Evolutionary conservation across 2,797 vertebrate species (phyloP), one percentile per base, ranked within the genome.

Genomic region (Diceros bicornis): DNA sequence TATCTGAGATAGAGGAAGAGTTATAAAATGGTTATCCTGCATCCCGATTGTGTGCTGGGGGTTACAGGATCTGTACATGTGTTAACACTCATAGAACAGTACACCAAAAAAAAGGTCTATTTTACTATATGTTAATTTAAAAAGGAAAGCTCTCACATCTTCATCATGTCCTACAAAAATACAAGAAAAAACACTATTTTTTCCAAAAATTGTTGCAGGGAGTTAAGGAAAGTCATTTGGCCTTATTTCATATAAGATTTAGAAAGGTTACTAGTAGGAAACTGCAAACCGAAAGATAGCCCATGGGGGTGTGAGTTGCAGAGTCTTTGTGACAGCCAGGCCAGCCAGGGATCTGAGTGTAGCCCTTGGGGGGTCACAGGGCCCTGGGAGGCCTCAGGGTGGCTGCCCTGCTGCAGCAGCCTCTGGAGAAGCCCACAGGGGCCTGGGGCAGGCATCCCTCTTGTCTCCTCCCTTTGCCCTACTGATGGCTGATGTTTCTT

Each of bases 141-240:
- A 55, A 89, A 34, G 5, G 7, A 37, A 97, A 92, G 2, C 25
- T 91, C n/a, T 75, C 21, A 68, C 37, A 74, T 95, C 69, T 71
- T 88, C 61, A 13, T 85, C 14, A 16, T 20, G n/a, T 66, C n/a
- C 10, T 20, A 71, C 11, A 66, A 92, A 86, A 72, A 32, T 10
- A 92, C 12, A 50, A 21, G 25, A 50, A 50, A 81, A 83, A 27
- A 4, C 8, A 68, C 16, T 47, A 4, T 74, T 84, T 66, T 17
- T 6, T 6, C 18, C 14, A 2, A 20, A 90, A 47, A 20, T 11
- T 81, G 7, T 57, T 96, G 37, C 3, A 14, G 21, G 34, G 23
- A 71, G 25, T 47, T 87, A 37, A 50, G 9, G 29, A 92, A 96
- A 81, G 18, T 57, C 18, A 27, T n/a, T 2, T 44, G 57, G 3